Evolutionary conservation across 2,797 vertebrate genomes (phyloP), one percentile per base, ranked within the genome.

Genomic region (Anas flavirostris): DNA sequence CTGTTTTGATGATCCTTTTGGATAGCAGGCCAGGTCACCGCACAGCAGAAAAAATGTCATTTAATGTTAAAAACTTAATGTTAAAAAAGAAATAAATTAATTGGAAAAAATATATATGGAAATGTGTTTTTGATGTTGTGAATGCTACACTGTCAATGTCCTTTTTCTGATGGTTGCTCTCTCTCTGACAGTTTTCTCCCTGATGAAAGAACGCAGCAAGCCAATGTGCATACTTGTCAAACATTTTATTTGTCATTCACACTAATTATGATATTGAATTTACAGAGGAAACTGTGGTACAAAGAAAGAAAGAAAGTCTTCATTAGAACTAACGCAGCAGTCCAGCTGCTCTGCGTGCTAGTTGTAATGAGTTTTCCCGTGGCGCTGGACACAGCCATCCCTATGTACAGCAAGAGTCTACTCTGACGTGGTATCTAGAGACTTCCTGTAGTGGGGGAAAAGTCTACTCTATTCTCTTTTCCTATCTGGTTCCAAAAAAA

Each of bases 241-340:
- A 96, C 93, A 79, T 92, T 97, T 98, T 98, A 98, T 98, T 97
- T 97, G 95, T 94, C 97, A 92, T 97, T 95, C 96, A 97, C 93
- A 93, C 96, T 96, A 95, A 94, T 95, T 95, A 93, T 95, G 90
- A 96, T 96, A 97, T 7, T 96, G 94, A 96, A 95, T 97, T 97
- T 97, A 97, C 97, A 98, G 96, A 96, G 97, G 94, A 96, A 95
- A 96, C 88, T 66, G 90, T 92, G 95, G 95, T 96, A 96, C 95
- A 97, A 97, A 97, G 93, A 91, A 94, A 80, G 59, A 12, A 80
- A 73, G 15, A 62, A 92, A 91, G 81, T 77, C 79, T 95, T 93
- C 83, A 87, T 66, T 70, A 95, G 94, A 83, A 86, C 86, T 92
- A 89, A 88, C 81, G 69, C 95, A 91, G 96, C 95, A 97, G 96